phyloP scores from a whole-genome alignment of 2,888 invertebrate species.

The Spilarctia lutea region DNA sequence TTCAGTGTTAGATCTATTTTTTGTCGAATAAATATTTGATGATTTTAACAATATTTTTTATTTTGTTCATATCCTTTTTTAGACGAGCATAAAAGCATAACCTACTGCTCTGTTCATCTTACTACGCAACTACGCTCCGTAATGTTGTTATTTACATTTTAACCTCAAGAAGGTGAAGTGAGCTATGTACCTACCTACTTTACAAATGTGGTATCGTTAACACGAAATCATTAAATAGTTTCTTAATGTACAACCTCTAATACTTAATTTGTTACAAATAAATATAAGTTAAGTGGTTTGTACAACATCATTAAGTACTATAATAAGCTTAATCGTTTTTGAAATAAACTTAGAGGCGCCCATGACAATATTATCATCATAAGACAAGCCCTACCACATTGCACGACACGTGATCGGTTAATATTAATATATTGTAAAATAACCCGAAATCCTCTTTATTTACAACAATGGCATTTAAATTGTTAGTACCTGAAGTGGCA shows the following conservation, averaged over 20 bases:
- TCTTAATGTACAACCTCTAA: neutral
- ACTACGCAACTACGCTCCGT: neutral
- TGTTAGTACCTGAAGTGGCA: too few species aligned
- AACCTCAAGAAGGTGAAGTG: neutral
- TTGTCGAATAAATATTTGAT: slow-evolving; percentile 50
- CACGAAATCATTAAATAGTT: neutral
- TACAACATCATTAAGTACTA: neutral
- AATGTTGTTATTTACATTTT: neutral
- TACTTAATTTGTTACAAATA: neutral
- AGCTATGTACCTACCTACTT: neutral
- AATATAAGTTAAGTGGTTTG: neutral
- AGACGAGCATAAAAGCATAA: neutral
- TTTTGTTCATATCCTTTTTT: slow-evolving; percentile 6
- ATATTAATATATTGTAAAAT: neutral
- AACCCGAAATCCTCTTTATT: neutral
- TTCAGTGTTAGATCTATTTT: slow-evolving; percentile 60
- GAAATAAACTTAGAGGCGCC: neutral
- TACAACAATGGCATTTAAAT: neutral
- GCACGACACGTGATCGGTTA: too few species aligned
- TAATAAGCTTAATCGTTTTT: neutral
- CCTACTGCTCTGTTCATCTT: neutral
- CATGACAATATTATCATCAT: neutral
- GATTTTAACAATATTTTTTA: slow-evolving; percentile 30
- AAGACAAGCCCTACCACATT: too few species aligned
- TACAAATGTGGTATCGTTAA: neutral